Evolutionary conservation across 1,140 invertebrate species (phyloP).

Genomic region (Andrena cerasifolii): DNA sequence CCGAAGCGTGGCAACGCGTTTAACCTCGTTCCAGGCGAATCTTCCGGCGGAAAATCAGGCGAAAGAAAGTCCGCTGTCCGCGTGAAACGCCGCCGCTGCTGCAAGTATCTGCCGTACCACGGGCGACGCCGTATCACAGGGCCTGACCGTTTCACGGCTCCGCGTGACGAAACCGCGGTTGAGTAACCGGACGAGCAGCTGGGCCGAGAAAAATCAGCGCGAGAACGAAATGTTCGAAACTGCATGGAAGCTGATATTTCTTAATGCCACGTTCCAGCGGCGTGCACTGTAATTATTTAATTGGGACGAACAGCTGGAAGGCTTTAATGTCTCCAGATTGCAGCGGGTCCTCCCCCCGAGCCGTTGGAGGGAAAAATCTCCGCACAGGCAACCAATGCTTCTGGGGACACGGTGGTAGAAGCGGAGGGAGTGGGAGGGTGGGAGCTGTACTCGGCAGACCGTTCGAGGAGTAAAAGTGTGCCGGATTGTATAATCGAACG

Average conservation of each 20-base stretch:
- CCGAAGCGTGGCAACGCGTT: conserved; percentile 36
- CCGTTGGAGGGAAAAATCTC: background rate
- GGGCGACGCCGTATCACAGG: background rate
- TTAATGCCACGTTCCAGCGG: too few species aligned
- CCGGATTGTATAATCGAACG: conserved; percentile 83
- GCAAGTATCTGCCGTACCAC: too few species aligned
- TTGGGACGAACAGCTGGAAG: background rate
- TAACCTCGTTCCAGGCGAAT: conserved; percentile 40
- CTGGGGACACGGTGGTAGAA: too few species aligned
- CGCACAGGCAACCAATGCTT: background rate
- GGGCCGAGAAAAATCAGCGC: background rate
- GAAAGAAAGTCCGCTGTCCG: conserved; percentile 1
- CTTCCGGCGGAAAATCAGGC: background rate
- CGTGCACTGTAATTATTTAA: background rate
- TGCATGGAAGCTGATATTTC: too few species aligned
- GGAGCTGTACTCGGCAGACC: conserved; percentile 40
- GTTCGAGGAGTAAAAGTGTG: conserved; percentile 79
- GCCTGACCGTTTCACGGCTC: too few species aligned
- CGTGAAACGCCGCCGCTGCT: too few species aligned
- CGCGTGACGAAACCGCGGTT: background rate
- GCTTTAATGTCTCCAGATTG: background rate
- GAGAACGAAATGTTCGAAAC: background rate
- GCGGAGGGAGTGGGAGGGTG: conserved; percentile 7
- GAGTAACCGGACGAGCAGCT: conserved; percentile 26
- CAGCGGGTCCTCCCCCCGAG: background rate